Conservation (phyloP, 2,888 invertebrate species). For the Mantis religiosa region DNA sequence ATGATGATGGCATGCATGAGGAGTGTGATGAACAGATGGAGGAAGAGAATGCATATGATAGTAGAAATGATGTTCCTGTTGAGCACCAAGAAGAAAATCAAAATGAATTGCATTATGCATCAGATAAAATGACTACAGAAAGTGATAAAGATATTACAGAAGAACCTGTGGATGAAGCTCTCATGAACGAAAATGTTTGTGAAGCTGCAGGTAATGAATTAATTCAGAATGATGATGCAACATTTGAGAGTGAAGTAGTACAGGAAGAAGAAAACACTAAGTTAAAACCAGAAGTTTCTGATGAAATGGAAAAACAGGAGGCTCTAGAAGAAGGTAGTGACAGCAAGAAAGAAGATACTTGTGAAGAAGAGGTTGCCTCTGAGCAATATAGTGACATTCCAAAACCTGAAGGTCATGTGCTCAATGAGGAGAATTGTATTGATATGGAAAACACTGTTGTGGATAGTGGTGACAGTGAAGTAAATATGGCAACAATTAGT, state of each 20-base stretch:
- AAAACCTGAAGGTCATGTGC: background rate
- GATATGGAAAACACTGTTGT: background rate
- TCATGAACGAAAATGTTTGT: background rate
- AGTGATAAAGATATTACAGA: background rate
- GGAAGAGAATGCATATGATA: background rate
- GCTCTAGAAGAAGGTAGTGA: background rate
- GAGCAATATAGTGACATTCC: background rate
- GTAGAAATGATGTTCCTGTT: background rate
- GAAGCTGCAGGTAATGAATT: background rate
- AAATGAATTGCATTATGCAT: background rate
- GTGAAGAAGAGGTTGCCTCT: background rate
- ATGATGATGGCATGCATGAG: background rate
- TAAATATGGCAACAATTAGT: background rate
- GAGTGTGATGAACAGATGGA: background rate
- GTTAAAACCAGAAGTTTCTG: background rate
- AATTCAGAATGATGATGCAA: background rate
- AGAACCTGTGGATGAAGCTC: background rate
- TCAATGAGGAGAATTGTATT: background rate
- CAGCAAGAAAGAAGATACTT: background rate
- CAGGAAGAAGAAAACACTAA: background rate
- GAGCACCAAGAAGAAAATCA: background rate
- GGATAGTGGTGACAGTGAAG: background rate
- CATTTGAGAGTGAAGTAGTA: background rate
- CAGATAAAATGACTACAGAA: background rate
- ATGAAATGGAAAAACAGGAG: background rate